A percentile compares a stretch with the other conserved stretches of the same genome.
phyloP scores from a whole-genome alignment of 53 echinoderm and acorn worm species.

The Antedon mediterranea region DNA sequence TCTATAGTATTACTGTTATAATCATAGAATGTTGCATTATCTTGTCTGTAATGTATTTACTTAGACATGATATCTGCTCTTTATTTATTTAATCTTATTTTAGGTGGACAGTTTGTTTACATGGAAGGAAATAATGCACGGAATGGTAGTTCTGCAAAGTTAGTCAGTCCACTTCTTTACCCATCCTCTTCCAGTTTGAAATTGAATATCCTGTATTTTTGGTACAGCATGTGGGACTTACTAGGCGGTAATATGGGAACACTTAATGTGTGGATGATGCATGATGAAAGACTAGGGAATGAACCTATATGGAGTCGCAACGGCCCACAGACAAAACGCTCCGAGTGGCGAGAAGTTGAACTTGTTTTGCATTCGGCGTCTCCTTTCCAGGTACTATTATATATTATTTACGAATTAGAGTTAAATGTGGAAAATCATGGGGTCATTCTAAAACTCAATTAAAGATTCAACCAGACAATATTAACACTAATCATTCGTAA shows the following conservation, averaged over 20 bases:
- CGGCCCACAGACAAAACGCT: conserved; percentile 24
- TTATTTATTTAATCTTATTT: not conserved
- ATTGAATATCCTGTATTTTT: conserved; percentile 26
- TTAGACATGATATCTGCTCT: no score
- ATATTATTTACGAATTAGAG: no score
- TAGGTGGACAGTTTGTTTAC: conserved; percentile 20
- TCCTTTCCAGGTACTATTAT: conserved; percentile 24
- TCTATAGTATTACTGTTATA: no score
- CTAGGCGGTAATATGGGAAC: conserved; percentile 41
- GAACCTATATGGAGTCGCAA: conserved; percentile 26
- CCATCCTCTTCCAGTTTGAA: not conserved
- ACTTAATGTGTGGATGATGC: conserved; percentile 35
- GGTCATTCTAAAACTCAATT: no score
- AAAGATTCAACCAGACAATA: no score
- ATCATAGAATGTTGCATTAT: no score
- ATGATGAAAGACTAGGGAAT: not conserved
- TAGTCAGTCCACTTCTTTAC: conserved; percentile 1
- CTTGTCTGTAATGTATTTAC: no score
- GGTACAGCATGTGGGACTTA: conserved; percentile 51
- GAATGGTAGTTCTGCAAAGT: conserved; percentile 6
- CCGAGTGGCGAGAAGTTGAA: conserved; percentile 27
- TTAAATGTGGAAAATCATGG: no score
- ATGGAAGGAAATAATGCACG: conserved; percentile 5
- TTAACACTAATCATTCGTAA: no score
- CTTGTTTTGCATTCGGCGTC: conserved; percentile 11